Evolutionary conservation across 2,113 vertebrate species (phyloP).

Genomic region (Hystrix cristata): DNA sequence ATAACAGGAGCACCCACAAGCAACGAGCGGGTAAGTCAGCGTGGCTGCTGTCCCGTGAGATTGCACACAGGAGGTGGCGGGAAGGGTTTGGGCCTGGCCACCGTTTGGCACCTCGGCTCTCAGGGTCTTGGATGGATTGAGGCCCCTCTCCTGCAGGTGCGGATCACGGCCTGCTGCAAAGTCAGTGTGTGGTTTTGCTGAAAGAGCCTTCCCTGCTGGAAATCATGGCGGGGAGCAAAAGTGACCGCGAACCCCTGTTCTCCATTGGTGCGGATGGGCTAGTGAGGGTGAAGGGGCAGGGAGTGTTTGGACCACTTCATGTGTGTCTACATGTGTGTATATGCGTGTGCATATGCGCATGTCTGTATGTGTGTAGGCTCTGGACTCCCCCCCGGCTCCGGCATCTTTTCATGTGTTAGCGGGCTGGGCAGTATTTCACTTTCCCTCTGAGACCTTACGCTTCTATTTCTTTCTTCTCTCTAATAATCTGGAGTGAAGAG

Average conservation of each 20-base stretch:
- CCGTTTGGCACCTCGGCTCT: background rate
- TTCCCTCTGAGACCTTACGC: background rate
- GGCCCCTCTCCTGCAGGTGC: background rate
- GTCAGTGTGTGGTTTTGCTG: rapidly evolving
- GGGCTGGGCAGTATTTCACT: background rate
- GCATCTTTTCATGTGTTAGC: background rate
- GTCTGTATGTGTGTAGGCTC: background rate
- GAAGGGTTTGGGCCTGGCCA: background rate
- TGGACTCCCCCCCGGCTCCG: rapidly evolving
- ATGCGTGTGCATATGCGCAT: background rate
- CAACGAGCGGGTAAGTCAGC: no score
- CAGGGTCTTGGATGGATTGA: background rate
- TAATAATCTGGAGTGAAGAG: background rate
- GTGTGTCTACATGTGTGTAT: rapidly evolving
- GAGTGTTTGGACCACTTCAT: background rate
- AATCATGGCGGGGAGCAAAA: background rate
- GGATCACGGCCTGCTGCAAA: background rate
- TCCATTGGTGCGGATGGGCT: background rate
- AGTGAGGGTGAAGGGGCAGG: background rate
- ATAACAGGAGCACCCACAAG: rapidly evolving
- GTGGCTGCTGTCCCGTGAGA: background rate
- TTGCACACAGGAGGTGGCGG: background rate
- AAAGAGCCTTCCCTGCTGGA: background rate
- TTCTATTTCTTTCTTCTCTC: background rate
- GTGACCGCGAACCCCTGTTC: background rate